These are phyloP conservation scores for Drosophila pallidifrons DNA, from an alignment of 1,140 invertebrate genomes.

Conservation along the genomic window DNA sequence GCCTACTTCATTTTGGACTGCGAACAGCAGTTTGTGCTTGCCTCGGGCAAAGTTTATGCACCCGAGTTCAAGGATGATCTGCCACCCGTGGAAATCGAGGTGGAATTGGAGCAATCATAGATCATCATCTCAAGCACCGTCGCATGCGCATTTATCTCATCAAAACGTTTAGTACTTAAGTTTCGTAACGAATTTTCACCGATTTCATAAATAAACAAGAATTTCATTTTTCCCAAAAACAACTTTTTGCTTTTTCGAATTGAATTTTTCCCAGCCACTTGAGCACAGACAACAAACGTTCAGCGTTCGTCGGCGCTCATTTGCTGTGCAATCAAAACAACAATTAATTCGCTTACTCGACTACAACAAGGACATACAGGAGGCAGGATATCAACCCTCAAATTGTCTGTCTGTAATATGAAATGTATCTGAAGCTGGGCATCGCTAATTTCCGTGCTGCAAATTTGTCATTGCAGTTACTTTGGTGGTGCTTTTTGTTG, in stretches of 20 bases:
- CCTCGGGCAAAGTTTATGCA: slow-evolving; percentile 87
- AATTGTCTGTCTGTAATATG: slow-evolving; percentile 80
- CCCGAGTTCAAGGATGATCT: slow-evolving; percentile 77
- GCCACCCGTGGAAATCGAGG: slow-evolving; percentile 65
- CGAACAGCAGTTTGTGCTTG: slow-evolving; percentile 87
- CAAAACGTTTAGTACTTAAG: slow-evolving; percentile 54
- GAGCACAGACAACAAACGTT: slow-evolving; percentile 19
- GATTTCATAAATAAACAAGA: slow-evolving; percentile 56
- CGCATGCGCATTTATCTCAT: background rate
- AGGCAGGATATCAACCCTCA: slow-evolving; percentile 62
- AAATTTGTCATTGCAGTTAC: slow-evolving; percentile 73
- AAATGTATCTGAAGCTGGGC: slow-evolving; percentile 76
- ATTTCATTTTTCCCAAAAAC: slow-evolving; percentile 60
- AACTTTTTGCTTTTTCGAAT: slow-evolving; percentile 7
- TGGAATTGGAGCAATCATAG: slow-evolving; percentile 75
- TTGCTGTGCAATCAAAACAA: slow-evolving; percentile 76
- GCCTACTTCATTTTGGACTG: slow-evolving; percentile 89
- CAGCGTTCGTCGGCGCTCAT: slow-evolving; percentile 19
- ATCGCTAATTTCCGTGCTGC: slow-evolving; percentile 79
- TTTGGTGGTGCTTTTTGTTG: slow-evolving; percentile 15
- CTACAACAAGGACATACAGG: slow-evolving; percentile 25
- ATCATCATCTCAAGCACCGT: background rate
- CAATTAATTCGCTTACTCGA: slow-evolving; percentile 76
- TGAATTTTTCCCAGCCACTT: slow-evolving; percentile 69
- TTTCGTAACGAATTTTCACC: slow-evolving; percentile 76